Conservation (phyloP, 1,140 invertebrate genomes). For the Lepidostoma basale region DNA sequence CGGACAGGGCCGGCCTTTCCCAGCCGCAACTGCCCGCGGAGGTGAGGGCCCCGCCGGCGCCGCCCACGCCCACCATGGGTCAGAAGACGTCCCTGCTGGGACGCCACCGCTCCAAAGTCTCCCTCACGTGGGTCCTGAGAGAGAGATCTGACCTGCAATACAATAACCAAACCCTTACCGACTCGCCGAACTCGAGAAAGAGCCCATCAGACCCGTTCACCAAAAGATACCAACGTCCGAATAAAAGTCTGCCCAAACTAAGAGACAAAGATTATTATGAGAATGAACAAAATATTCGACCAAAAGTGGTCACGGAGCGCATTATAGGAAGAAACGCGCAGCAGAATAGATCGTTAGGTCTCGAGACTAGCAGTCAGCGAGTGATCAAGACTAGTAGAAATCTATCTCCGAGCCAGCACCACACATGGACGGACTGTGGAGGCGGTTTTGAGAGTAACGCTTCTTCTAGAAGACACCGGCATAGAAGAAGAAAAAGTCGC, state of each 20-base stretch:
- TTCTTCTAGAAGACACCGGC: constrained; percentile 47
- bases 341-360: constrained; percentile 14
- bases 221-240: constrained; percentile 25
- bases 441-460: constrained; percentile 39
- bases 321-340: constrained; percentile 37
- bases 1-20: no score
- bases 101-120: constrained; percentile 69
- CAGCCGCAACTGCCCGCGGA: not conserved
- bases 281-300: constrained; percentile 2
- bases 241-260: constrained; percentile 20
- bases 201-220: constrained; percentile 12
- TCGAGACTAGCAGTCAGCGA: constrained; percentile 7
- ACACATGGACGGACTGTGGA: constrained; percentile 33
- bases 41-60: constrained; percentile 37
- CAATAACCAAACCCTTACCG: constrained; percentile 20
- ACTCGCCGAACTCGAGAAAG: constrained; percentile 9
- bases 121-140: constrained; percentile 71
- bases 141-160: constrained; percentile 61
- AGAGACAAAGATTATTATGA: constrained; percentile 35
- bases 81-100: constrained; percentile 58
- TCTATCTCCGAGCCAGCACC: constrained; percentile 4
- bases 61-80: constrained; percentile 52
- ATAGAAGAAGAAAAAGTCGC: constrained; percentile 52
- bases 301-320: constrained; percentile 5
- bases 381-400: constrained; percentile 17